Evolutionary conservation across 2,113 vertebrate species (phyloP), one percentile per base, ranked within the genome.

Genomic region (Chaenogobius annularis): DNA sequence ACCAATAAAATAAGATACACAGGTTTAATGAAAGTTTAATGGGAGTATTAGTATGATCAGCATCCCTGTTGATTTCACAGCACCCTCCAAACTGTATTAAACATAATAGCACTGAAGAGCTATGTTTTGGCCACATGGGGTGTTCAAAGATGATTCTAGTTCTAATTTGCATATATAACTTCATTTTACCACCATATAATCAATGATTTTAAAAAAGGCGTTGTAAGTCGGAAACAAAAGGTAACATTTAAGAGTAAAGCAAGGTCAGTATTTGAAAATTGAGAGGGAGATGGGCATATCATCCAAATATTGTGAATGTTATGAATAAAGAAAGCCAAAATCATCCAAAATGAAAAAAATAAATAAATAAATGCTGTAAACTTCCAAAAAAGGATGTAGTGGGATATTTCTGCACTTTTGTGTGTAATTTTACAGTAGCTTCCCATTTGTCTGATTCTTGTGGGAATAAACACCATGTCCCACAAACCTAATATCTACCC

Each of bases 21-120:
- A 26, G 77, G 37, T 70, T 75, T 80, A 78, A 80, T 85, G 31
- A 47, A 69, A 70, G 15, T 75, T 77, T 83, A 75, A 80, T 72
- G 65, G 76, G 20, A 7, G 15, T 20, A 58, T 58, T 58, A 13
- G 23, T 58, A 26, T 71, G 44, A 23, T 61, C 48, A 48, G 58
- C 3, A 46, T 68, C 68, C 65, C 0, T 44, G 23, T 58, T 70
- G 65, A 70, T 80, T 85, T 85, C 22, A 77, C 66, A 17, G 56
- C 68, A 23, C 46, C 66, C 65, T n/a, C 50, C 66, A 68, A 67
- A 67, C 61, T 15, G 66, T 69, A 22, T 10, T 48, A 61, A 78
- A 31, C 31, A 62, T 62, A 31, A 7, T n/a, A 59, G 12, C 23
- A 61, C 14, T 14, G 26, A 31, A 31, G 13, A 23, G 31, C 7